Percentiles rank a stretch among this genome's conserved stretches.
phyloP scores from a whole-genome alignment of 2,113 vertebrate species.

The Actenoides hombroni region DNA sequence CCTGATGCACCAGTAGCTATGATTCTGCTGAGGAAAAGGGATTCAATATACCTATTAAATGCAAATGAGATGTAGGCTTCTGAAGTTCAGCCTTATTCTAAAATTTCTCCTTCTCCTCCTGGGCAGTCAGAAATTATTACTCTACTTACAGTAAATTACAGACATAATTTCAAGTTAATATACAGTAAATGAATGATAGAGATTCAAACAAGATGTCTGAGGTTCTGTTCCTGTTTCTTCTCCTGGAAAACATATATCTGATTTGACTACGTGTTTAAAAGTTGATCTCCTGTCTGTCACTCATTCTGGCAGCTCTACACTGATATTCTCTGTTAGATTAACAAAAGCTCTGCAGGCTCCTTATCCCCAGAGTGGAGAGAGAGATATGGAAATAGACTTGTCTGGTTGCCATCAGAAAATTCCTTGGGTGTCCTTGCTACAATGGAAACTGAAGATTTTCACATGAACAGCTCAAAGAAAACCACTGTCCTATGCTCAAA shows the following conservation, averaged over 20 bases:
- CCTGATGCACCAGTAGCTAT: neutral
- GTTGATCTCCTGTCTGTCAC: neutral
- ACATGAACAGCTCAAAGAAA: neutral
- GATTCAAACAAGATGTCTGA: neutral
- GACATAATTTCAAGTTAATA: neutral
- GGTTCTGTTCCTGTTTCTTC: neutral
- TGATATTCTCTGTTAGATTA: neutral
- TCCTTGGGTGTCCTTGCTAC: neutral
- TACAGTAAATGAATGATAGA: neutral
- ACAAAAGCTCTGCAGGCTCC: neutral
- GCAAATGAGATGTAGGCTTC: neutral
- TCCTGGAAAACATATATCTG: neutral
- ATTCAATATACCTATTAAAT: neutral
- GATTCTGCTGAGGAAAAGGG: neutral
- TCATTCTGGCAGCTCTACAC: neutral
- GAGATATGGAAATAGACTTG: neutral
- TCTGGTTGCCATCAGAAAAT: neutral
- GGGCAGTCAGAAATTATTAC: neutral
- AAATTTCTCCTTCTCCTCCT: neutral
- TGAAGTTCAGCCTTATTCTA: neutral
- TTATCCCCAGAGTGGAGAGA: neutral
- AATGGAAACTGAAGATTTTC: neutral
- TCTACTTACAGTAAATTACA: neutral
- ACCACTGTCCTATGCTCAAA: neutral
- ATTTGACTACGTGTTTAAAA: conserved; percentile 24